Percentiles rank a stretch among this genome's conserved stretches.
These are phyloP conservation scores for Folsomia candida DNA, from an alignment of 2,888 invertebrate genomes.

Conservation along the genomic window DNA sequence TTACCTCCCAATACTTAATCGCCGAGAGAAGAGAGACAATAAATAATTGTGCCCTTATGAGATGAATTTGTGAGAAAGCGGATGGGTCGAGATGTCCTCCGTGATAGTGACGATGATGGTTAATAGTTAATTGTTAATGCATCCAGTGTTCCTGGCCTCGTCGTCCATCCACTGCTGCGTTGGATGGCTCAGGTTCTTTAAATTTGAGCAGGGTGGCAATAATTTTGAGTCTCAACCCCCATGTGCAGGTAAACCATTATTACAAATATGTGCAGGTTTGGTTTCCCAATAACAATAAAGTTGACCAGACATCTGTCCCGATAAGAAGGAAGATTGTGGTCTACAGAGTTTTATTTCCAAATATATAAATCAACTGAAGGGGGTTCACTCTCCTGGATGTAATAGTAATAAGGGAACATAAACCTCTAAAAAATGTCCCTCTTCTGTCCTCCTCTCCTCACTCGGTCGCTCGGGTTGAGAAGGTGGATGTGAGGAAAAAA, in stretches of 20 bases:
- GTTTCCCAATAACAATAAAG: conserved; percentile 45
- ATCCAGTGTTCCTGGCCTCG: background rate
- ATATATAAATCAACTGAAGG: conserved; percentile 46
- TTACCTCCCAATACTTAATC: conserved; percentile 17
- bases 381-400: conserved; percentile 22
- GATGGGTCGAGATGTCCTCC: background rate
- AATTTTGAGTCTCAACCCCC: conserved; percentile 15
- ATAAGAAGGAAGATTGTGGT: conserved; percentile 38
- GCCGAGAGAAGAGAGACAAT: conserved; percentile 2
- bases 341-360: conserved; percentile 37
- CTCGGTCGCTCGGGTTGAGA: too few species aligned
- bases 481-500: background rate
- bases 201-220: conserved; percentile 14
- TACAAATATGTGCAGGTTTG: conserved; percentile 30
- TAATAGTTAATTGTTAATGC: conserved; percentile 19
- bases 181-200: background rate
- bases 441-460: too few species aligned
- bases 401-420: too few species aligned
- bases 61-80: background rate
- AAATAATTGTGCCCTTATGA: conserved; percentile 16
- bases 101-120: conserved; percentile 9
- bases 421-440: background rate
- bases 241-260: conserved; percentile 14
- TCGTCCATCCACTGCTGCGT: background rate
- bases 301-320: conserved; percentile 45